Base-by-base conservation (phyloP, 2,888 invertebrate species). In the Oxyteleia sp. region DNA sequence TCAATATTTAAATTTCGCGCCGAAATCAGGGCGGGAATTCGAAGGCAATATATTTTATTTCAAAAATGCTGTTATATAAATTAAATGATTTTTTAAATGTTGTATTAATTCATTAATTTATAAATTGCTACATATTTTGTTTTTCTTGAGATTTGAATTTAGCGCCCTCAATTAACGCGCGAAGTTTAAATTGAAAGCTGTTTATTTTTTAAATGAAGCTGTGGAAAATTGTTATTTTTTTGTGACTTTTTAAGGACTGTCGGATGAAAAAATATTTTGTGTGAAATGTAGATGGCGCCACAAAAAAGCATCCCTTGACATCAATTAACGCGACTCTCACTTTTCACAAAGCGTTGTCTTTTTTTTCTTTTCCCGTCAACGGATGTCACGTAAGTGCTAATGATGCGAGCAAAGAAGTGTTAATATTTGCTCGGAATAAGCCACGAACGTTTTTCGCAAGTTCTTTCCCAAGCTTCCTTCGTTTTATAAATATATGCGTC, bases 351-450 rank as follows among this genome's bases (percentile, higher is more conserved):
- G 74, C 57, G 57, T 26, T 26, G 32, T n/a, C 29, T 51, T 68
- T 49, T 69, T n/a, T n/a, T n/a, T n/a, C n/a, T 69, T 63, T 45
- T 35, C 13, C n/a, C 43, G 41, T 49, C 45, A 57, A 13, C 69
- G 83, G 74, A 80, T 80, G 80, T 84, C 80, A 84, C 84, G 61
- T 80, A 76, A 80, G 84, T 84, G 84, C 80, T 84, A 84, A 84
- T 84, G 75, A 84, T 66, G 69, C 75, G 75, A 64, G 75, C 79
- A 76, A 74, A 81, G 75, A 72, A 81, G 85, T 85, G 83, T 84
- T 85, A 85, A 85, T 85, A 85, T 85, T 85, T 85, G 84, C 72
- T 72, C 69, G 68, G 63, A 81, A 85, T 74, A 83, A 85, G 71
- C 66, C 68, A 41, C 80, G 57, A 69, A 78, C 74, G 76, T 83